phyloP scores from a whole-genome alignment of 2,113 vertebrate species.

The Prionailurus bengalensis region DNA sequence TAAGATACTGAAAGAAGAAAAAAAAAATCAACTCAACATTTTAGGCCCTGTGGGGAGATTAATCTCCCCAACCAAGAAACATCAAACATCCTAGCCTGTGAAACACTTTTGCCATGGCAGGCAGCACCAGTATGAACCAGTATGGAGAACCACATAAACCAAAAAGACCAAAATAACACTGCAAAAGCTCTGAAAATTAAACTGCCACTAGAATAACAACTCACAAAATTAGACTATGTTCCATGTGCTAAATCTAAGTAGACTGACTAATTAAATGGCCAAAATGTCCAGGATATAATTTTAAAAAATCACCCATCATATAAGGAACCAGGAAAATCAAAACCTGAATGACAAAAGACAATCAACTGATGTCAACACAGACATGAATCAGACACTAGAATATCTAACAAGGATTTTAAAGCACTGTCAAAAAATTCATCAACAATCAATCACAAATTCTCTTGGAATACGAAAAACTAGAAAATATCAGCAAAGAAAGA shows the following conservation, averaged over 20 bases:
- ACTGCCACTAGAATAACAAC: not conserved
- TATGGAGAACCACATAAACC: not conserved
- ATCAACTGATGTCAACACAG: not conserved
- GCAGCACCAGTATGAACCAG: not conserved
- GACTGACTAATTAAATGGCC: not conserved
- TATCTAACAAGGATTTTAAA: conserved; percentile 34
- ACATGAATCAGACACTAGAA: conserved; percentile 7
- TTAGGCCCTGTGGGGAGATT: not conserved
- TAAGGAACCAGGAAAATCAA: conserved; percentile 48
- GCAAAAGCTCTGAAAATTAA: conserved; percentile 23
- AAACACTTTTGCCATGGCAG: not conserved
- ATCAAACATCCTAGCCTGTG: not conserved
- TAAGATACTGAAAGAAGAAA: not conserved
- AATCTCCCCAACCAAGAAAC: not conserved
- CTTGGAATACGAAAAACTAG: not conserved
- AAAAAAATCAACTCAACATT: conserved; percentile 6
- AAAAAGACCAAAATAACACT: conserved; percentile 28
- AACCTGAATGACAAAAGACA: conserved; percentile 5
- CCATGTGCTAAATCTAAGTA: conserved; percentile 9
- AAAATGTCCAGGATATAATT: not conserved
- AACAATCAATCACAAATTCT: conserved; percentile 18
- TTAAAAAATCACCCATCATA: not conserved
- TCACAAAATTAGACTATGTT: conserved; percentile 27
- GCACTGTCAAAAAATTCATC: not conserved
- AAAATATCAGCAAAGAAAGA: not conserved